Evolutionary conservation across 2,888 invertebrate genomes (phyloP), one percentile per base, ranked within the genome.

Genomic region (Zootermopsis nevadensis): DNA sequence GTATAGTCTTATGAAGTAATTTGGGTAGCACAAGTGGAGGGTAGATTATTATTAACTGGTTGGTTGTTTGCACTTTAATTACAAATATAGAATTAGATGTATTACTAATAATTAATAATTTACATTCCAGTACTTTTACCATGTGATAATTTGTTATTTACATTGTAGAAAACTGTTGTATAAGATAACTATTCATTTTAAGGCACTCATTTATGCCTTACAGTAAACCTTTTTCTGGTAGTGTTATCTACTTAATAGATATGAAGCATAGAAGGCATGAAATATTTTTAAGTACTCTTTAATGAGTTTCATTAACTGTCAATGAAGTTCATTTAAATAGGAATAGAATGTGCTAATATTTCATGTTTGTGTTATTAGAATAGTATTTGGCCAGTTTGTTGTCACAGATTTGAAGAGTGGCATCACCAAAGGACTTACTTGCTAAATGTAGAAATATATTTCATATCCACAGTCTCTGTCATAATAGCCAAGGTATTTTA

Each of bases 301-400:
- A 7, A 33, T 69, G 22, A 69, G 8, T 33, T 33, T 69, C 69
- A 69, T 69, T 69, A 27, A 27, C 1, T 69, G 22, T 69, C 69
- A 33, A 15, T 69, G 22, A 69, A 33, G 27, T 69, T 69, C 33
- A 60, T 27, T 15, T 60, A 60, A n/a, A 27, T 31, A 69, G 33
- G 22, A 31, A 31, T 69, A 33, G 69, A 22, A 60, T 69, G 33
- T 8, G 31, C 33, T 69, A 69, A 33, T 69, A 22, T 33, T 27
- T 69, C 31, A 33, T 27, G 69, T 27, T 69, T 19, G 12, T 27
- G 69, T 33, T 69, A 69, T 22, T 69, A 69, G 69, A 33, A 19
- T 69, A 69, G 69, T 33, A 69, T 8, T n/a, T 69, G 69, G 69
- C 69, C 69, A 69, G 69, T 69, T 69, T 33, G 69, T 33, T 69